Conservation (phyloP, 2,113 vertebrate genomes). For the Chloebia gouldiae region DNA sequence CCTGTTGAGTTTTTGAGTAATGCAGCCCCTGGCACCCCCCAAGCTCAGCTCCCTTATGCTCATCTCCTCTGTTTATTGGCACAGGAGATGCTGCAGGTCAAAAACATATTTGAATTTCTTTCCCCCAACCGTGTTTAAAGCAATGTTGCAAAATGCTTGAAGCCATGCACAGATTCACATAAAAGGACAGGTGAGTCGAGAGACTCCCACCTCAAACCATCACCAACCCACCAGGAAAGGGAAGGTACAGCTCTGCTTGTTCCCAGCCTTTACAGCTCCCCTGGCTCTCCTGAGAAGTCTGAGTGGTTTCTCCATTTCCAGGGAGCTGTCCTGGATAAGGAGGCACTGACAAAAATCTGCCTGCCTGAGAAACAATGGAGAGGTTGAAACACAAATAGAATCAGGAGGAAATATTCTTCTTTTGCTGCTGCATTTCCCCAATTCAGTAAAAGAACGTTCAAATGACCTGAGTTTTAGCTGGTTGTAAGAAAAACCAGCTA, state of each 20-base stretch:
- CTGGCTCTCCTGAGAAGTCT: not conserved
- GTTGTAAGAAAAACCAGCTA: not conserved
- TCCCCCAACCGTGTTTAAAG: not conserved
- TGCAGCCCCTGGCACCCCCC: not conserved
- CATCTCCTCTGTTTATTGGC: not conserved
- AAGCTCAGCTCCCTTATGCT: not conserved
- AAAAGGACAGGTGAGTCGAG: not conserved
- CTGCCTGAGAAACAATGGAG: not conserved
- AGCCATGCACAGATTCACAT: not conserved
- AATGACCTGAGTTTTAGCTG: not conserved
- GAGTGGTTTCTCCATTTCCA: not conserved
- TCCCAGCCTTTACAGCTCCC: not conserved
- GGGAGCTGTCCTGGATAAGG: not conserved
- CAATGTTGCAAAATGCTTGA: not conserved
- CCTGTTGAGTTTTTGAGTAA: not conserved
- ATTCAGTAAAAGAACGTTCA: not conserved
- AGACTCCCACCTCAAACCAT: not conserved
- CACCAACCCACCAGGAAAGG: not conserved
- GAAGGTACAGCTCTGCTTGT: not conserved
- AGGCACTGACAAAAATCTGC: not conserved
- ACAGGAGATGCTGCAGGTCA: not conserved
- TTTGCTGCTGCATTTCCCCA: not conserved
- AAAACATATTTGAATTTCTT: not conserved
- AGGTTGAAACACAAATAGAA: not conserved
- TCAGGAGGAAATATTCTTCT: not conserved